These are phyloP conservation scores for Hypomesus transpacificus DNA, from an alignment of 2,113 vertebrate species.

Conservation along the genomic window DNA sequence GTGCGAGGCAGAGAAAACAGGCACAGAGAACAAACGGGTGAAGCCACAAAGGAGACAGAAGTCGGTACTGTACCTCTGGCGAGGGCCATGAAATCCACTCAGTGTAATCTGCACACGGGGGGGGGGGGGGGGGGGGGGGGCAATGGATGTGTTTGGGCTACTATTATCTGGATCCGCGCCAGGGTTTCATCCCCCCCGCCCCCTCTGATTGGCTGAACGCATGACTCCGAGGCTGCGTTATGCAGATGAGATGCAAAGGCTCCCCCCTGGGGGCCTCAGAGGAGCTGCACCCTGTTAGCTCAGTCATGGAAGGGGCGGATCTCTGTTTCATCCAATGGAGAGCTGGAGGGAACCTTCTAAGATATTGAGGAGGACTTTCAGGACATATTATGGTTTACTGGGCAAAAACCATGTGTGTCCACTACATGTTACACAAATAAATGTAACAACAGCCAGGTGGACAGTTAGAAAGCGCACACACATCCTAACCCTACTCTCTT, in stretches of 20 bases:
- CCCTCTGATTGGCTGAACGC: conserved; percentile 1
- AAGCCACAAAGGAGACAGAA: conserved; percentile 9
- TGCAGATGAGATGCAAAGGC: conserved; percentile 2
- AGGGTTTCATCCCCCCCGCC: conserved; percentile 6
- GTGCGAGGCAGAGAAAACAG: conserved; percentile 4
- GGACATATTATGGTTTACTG: too few relatives aligned
- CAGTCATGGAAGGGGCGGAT: neutral
- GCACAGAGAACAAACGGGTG: conserved; percentile 2
- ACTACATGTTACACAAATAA: too few relatives aligned
- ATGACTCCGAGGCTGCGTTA: neutral
- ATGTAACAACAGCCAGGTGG: neutral
- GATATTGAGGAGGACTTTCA: too few relatives aligned
- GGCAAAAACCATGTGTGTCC: too few relatives aligned
- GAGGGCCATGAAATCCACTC: neutral
- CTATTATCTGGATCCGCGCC: neutral
- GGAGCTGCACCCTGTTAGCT: neutral
- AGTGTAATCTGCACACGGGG: neutral
- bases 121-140: too few relatives aligned
- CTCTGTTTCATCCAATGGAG: neutral
- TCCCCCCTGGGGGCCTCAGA: neutral
- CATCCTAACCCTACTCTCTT: neutral
- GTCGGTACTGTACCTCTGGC: neutral
- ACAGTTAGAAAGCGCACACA: neutral
- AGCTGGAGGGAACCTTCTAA: neutral
- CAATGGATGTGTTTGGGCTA: neutral